phyloP scores from a whole-genome alignment of 2,113 vertebrate species.

The Pitta sordida region DNA sequence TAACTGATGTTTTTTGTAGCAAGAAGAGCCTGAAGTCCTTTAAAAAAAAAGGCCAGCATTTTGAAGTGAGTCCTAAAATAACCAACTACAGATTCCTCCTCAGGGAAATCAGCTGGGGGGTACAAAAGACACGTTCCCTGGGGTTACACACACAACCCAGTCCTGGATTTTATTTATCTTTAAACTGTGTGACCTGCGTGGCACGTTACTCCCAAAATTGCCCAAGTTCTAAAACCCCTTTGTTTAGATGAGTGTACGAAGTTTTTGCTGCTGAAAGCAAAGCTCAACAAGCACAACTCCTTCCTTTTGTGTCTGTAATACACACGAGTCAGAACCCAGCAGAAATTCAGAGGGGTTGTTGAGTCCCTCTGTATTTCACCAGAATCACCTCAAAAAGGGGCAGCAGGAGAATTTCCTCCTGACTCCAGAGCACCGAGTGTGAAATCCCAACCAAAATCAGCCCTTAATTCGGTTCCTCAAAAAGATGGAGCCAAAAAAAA shows the following conservation, averaged over 20 bases:
- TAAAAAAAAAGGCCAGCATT: neutral
- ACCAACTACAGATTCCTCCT: neutral
- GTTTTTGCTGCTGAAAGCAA: neutral
- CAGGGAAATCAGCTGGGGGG: neutral
- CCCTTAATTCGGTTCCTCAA: neutral
- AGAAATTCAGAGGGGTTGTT: neutral
- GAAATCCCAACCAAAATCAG: neutral
- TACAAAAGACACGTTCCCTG: neutral
- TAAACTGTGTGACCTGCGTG: neutral
- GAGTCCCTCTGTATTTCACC: neutral
- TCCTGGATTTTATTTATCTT: neutral
- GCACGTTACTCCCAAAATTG: neutral
- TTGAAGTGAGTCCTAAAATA: neutral
- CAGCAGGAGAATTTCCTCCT: neutral
- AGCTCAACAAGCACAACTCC: neutral
- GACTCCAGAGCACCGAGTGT: neutral
- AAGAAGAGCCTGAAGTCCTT: neutral
- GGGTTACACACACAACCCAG: neutral
- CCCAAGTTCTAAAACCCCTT: neutral
- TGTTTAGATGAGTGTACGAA: neutral
- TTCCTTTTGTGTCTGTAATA: accelerated
- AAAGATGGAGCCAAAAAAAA: neutral
- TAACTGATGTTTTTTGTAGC: neutral
- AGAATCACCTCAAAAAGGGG: neutral
- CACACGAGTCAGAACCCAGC: accelerated